Conservation (phyloP, 2,888 invertebrate genomes). For the Griposia aprilina region DNA sequence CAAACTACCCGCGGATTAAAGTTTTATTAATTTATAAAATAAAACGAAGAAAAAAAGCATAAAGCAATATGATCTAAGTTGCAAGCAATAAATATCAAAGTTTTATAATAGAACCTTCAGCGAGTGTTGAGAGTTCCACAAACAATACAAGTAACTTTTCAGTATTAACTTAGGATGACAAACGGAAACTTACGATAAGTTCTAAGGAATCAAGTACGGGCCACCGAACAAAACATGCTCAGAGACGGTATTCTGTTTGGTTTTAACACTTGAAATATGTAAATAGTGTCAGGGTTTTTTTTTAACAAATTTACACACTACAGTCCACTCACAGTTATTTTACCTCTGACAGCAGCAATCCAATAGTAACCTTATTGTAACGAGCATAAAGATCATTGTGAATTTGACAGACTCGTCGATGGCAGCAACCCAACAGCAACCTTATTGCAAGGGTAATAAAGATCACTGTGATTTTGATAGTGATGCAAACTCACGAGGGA, state of each 20-base stretch:
- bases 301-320: background rate
- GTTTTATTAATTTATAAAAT: background rate
- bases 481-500: too few relatives aligned
- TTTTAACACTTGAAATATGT: background rate
- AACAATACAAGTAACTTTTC: conserved; percentile 63
- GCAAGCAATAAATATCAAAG: conserved; percentile 67
- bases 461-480: too few relatives aligned
- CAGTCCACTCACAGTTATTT: too few relatives aligned
- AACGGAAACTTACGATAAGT: conserved; percentile 64
- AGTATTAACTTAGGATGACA: conserved; percentile 67
- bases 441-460: too few relatives aligned
- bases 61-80: conserved; percentile 40
- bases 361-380: too few relatives aligned
- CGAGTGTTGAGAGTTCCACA: conserved; percentile 55
- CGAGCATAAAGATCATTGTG: too few relatives aligned
- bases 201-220: conserved; percentile 61
- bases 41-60: conserved; percentile 14
- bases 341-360: too few relatives aligned
- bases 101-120: conserved; percentile 59
- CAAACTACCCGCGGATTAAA: background rate
- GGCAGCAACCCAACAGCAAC: too few relatives aligned
- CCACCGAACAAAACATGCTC: conserved; percentile 40
- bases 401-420: too few relatives aligned
- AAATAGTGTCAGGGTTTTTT: background rate
- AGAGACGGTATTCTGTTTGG: conserved; percentile 17